A percentile compares a stretch with the other conserved stretches of the same genome.
phyloP scores from a whole-genome alignment of 1,140 invertebrate genomes.

The Nephotettix cincticeps region DNA sequence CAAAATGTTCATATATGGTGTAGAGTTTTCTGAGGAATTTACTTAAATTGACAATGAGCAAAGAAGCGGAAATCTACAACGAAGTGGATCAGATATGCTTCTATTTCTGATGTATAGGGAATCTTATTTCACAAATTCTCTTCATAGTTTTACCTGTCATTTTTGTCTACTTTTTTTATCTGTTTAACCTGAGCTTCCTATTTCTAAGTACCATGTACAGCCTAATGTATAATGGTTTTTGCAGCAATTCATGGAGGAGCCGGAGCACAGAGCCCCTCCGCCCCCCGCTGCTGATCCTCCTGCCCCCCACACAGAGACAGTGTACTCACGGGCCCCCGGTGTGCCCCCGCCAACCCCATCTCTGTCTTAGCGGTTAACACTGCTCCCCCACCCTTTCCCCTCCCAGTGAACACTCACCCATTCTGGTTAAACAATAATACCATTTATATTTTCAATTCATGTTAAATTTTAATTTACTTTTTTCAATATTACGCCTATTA shows the following conservation, averaged over 20 bases:
- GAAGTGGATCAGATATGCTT: too few relatives aligned
- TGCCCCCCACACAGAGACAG: slow-evolving; percentile 1
- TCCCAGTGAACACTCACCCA: background rate
- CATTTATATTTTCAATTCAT: too few relatives aligned
- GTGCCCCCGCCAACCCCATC: background rate
- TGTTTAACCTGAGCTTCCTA: background rate
- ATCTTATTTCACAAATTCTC: too few relatives aligned
- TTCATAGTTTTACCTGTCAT: background rate
- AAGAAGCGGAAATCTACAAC: too few relatives aligned
- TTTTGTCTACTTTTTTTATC: background rate
- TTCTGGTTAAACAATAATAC: too few relatives aligned
- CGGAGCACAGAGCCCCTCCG: background rate
- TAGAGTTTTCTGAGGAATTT: too few relatives aligned
- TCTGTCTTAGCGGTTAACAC: slow-evolving; percentile 22
- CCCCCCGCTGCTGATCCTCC: background rate
- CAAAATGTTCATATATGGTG: too few relatives aligned
- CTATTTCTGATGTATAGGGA: too few relatives aligned
- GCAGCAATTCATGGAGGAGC: background rate
- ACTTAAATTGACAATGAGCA: too few relatives aligned
- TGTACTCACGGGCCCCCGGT: background rate
- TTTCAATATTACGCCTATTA: too few relatives aligned
- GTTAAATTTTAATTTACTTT: too few relatives aligned
- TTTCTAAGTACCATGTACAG: too few relatives aligned
- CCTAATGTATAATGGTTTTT: background rate
- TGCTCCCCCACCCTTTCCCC: background rate